Conservation (phyloP, 2,888 invertebrate species). For the Ceraclea dissimilis region DNA sequence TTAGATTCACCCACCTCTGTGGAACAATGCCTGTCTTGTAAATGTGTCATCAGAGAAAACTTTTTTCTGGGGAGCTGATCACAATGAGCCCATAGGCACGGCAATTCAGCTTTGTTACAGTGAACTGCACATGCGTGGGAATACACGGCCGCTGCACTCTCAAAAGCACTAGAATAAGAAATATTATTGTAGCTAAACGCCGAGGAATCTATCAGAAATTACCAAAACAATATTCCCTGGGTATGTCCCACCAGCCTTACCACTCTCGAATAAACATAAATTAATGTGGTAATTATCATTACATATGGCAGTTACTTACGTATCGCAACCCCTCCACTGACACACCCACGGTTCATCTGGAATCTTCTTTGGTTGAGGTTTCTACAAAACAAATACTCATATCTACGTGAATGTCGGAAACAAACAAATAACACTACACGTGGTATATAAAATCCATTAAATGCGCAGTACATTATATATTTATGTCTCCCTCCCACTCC, state of each 20-base stretch:
- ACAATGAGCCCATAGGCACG: constrained; percentile 85
- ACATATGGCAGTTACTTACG: constrained; percentile 38
- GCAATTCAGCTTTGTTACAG: constrained; percentile 66
- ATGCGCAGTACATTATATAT: too few relatives aligned
- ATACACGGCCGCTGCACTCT: constrained; percentile 71
- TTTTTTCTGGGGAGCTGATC: constrained; percentile 83
- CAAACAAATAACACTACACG: too few relatives aligned
- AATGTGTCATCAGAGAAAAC: constrained; percentile 94
- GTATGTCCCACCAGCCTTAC: too few relatives aligned
- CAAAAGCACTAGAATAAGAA: constrained; percentile 52
- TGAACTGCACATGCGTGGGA: constrained; percentile 81
- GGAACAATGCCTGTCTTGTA: constrained; percentile 91
- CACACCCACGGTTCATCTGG: constrained; percentile 58
- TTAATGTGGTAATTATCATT: too few relatives aligned
- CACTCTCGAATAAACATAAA: too few relatives aligned
- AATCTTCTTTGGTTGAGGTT: constrained; percentile 21
- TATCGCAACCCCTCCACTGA: constrained; percentile 88
- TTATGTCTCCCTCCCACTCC: too few relatives aligned
- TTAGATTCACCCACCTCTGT: constrained; percentile 49
- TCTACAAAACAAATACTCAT: too few relatives aligned
- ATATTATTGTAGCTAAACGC: not conserved
- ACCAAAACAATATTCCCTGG: too few relatives aligned
- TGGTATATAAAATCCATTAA: too few relatives aligned
- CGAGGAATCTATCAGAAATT: too few relatives aligned
- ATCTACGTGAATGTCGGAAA: too few relatives aligned